Conservation (phyloP, 2,797 vertebrate genomes). For the Argya squamiceps region DNA sequence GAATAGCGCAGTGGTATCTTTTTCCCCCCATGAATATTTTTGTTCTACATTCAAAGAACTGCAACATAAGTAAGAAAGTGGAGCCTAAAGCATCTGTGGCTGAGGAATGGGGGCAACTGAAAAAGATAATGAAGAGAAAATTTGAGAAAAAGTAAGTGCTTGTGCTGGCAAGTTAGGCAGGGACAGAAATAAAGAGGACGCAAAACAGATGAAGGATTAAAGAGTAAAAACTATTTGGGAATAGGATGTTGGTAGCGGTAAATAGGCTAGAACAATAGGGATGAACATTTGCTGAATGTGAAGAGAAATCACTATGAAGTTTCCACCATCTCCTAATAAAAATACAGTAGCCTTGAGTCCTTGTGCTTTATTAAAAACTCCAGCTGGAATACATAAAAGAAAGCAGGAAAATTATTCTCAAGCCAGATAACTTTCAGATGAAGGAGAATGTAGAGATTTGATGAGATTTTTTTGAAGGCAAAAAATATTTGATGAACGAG, state of each 20-base stretch:
- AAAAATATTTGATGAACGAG: not conserved
- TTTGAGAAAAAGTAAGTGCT: not conserved
- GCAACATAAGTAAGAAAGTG: not conserved
- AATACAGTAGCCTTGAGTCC: constrained; percentile 54
- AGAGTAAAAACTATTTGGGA: not conserved
- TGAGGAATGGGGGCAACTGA: not conserved
- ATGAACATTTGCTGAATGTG: constrained; percentile 27
- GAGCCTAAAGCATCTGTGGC: not conserved
- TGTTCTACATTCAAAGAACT: not conserved
- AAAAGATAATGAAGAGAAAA: not conserved
- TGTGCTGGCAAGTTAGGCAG: not conserved
- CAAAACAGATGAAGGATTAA: not conserved
- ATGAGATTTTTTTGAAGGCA: constrained; percentile 26
- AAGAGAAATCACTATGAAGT: constrained; percentile 44
- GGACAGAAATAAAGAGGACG: not conserved
- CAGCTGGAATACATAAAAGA: constrained; percentile 30
- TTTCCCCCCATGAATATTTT: not conserved
- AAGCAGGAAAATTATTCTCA: constrained; percentile 36
- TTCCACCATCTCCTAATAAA: constrained; percentile 45
- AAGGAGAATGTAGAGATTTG: constrained; percentile 23
- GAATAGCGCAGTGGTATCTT: not conserved
- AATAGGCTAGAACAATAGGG: constrained; percentile 37
- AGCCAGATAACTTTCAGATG: constrained; percentile 29
- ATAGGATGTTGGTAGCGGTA: not conserved
- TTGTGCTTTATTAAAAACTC: constrained; percentile 51